Evolutionary conservation across 2,888 invertebrate genomes (phyloP), one percentile per base, ranked within the genome.

Genomic region (Troglohyphantes excavatus): DNA sequence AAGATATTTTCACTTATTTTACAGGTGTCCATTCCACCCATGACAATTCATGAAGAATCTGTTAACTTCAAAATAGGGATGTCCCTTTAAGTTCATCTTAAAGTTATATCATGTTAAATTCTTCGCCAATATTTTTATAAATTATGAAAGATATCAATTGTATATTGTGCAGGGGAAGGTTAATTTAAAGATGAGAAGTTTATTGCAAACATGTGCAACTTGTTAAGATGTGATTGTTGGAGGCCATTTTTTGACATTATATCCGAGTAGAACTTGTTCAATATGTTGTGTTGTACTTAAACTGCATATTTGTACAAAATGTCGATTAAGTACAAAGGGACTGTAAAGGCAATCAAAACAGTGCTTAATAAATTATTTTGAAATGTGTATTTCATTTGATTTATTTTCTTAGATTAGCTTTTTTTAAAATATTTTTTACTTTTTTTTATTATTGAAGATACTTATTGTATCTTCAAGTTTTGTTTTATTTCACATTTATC

Each of bases 321-420:
- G 17, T 76, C 61, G 33, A 21, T 76, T 39, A 27, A 33, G 61
- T 76, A 61, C 76, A 76, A 76, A 61, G 21, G 9, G 11, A 61
- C 21, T 76, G 21, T 61, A 61, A 26, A 61, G 33, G 61, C 53
- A 27, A 61, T 72, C n/a, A n/a, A 72, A 26, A 27, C 26, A 61
- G 23, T 13, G 9, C 33, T 19, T 76, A 76, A 76, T 76, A 76
- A 76, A 76, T 76, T 76, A 76, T 76, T 76, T 76, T 76, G 61
- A 33, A 61, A 21, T 61, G 75, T 73, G 5, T 17, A 13, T 59
- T 11, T 43, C 43, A 7, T 72, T 43, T 67, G 7, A 13, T 13
- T 67, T 11, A 26, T 27, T 67, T 67, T 7, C n/a, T 26, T 21
- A n/a, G n/a, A n/a, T n/a, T n/a, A n/a, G n/a, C n/a, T n/a, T n/a